phyloP scores from a whole-genome alignment of 2,797 vertebrate species.

The Fistularia tabacaria region DNA sequence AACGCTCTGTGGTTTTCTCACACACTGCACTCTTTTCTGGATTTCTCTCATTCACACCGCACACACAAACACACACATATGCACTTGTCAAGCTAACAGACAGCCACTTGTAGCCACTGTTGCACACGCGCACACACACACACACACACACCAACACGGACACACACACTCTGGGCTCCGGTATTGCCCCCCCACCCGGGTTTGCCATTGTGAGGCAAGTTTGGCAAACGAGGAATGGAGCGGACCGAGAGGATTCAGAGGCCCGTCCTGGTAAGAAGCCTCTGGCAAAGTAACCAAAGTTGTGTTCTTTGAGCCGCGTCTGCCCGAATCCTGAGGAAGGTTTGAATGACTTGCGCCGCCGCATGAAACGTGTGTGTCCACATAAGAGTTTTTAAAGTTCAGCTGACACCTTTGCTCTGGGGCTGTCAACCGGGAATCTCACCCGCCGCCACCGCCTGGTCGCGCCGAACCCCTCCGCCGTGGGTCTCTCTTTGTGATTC shows the following conservation, averaged over 20 bases:
- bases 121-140: slow-evolving; percentile 31
- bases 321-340: slow-evolving; percentile 1
- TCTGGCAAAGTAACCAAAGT: slow-evolving; percentile 18
- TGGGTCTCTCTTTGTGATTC: slow-evolving; percentile 53
- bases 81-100: slow-evolving; percentile 44
- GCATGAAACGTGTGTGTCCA: slow-evolving; percentile 3
- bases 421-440: slow-evolving; percentile 5
- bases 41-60: slow-evolving; percentile 27
- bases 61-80: slow-evolving; percentile 38
- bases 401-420: slow-evolving; percentile 2
- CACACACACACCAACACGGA: slow-evolving; percentile 28
- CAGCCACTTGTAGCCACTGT: slow-evolving; percentile 38
- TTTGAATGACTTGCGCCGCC: too few species aligned
- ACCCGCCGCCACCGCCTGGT: slow-evolving; percentile 8
- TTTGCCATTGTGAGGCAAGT: slow-evolving; percentile 70
- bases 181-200: slow-evolving; percentile 51
- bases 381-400: slow-evolving; percentile 22
- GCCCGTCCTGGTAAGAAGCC: slow-evolving; percentile 77
- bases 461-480: slow-evolving; percentile 13
- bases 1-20: slow-evolving; percentile 57
- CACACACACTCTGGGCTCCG: slow-evolving; percentile 55
- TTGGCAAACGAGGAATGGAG: slow-evolving; percentile 76
- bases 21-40: slow-evolving; percentile 51
- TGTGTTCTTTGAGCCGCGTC: slow-evolving; percentile 13
- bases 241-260: slow-evolving; percentile 73